Conservation (phyloP, 2,888 invertebrate genomes). For the Latrodectus elegans region DNA sequence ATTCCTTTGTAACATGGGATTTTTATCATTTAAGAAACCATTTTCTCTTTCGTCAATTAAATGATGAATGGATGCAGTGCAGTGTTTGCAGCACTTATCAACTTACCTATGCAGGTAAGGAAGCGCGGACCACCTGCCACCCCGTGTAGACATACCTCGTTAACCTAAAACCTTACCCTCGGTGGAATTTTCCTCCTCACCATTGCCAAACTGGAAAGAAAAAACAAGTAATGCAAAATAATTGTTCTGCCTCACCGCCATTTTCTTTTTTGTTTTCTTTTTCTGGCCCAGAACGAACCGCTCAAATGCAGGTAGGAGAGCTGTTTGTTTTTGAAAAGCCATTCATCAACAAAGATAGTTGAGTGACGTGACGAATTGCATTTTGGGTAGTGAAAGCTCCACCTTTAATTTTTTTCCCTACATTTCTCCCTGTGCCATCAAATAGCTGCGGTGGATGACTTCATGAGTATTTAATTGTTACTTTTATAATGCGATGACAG, state of each 20-base stretch:
- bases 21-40: slow-evolving; percentile 6
- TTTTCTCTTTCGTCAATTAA: background rate
- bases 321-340: slow-evolving; percentile 52
- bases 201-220: slow-evolving; percentile 14
- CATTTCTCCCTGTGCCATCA: background rate
- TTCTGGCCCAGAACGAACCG: background rate
- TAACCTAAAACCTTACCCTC: slow-evolving; percentile 29
- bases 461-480: slow-evolving; percentile 37
- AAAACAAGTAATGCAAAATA: slow-evolving; percentile 50
- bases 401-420: background rate
- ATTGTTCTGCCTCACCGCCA: slow-evolving; percentile 38
- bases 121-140: slow-evolving; percentile 44
- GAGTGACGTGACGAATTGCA: slow-evolving; percentile 49
- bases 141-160: slow-evolving; percentile 31
- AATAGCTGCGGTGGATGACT: background rate
- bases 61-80: background rate
- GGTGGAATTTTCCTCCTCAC: background rate
- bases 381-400: slow-evolving; percentile 1
- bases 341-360: slow-evolving; percentile 38
- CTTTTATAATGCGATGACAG: background rate
- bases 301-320: background rate
- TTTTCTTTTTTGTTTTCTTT: background rate
- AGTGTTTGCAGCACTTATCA: background rate
- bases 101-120: background rate
- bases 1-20: background rate